phyloP scores from a whole-genome alignment of 2,888 invertebrate genomes.

The Bimastos eiseni region DNA sequence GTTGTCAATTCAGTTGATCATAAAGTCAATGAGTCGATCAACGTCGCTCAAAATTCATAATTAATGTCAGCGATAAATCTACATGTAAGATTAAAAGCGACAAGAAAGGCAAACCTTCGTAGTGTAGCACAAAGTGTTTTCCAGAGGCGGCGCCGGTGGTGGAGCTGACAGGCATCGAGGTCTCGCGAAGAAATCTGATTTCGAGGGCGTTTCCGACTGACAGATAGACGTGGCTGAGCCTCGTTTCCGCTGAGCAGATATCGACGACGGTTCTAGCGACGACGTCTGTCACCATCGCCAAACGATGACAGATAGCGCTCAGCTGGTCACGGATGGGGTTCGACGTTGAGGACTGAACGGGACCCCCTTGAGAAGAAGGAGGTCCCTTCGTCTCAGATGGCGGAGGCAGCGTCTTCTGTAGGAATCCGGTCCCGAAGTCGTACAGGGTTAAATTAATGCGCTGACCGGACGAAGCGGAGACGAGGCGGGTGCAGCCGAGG shows the following conservation, averaged over 20 bases:
- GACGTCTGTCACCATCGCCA: slow-evolving; percentile 31
- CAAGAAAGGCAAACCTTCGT: background rate
- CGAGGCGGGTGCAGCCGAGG: slow-evolving; percentile 18
- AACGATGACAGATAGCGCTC: slow-evolving; percentile 7
- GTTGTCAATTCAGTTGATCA: background rate
- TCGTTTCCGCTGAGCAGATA: slow-evolving; percentile 22
- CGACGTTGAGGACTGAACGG: background rate
- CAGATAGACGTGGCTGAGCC: slow-evolving; percentile 26
- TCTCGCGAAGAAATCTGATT: slow-evolving; percentile 19
- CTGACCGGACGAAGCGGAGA: slow-evolving; percentile 27
- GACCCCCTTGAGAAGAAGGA: background rate
- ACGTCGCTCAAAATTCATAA: background rate
- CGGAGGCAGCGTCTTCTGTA: background rate
- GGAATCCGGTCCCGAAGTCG: slow-evolving; percentile 16
- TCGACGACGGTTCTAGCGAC: slow-evolving; percentile 23
- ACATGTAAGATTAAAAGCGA: background rate
- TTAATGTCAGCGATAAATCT: background rate
- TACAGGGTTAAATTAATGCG: slow-evolving; percentile 34
- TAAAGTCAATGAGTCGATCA: background rate
- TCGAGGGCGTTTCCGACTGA: slow-evolving; percentile 27
- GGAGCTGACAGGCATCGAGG: background rate
- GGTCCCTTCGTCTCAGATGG: background rate
- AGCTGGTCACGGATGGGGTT: background rate
- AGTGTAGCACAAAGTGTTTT: slow-evolving; percentile 1
- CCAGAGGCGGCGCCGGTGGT: background rate